Percentiles rank a stretch among this genome's conserved stretches.
Conservation (phyloP, 2,888 invertebrate genomes). For the Acheta domesticus region DNA sequence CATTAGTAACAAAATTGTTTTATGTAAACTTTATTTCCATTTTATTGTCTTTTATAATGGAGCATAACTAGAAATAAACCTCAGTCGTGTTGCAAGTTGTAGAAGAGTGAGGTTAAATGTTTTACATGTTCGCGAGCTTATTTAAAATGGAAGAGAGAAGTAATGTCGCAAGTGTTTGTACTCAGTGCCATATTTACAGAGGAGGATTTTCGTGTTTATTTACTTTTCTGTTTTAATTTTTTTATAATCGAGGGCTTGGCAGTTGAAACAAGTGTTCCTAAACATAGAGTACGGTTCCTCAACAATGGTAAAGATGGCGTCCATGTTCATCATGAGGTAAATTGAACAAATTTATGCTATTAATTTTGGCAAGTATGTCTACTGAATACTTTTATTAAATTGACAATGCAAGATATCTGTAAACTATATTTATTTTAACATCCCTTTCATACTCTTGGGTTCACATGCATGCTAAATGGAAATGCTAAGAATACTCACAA, state of each 20-base stretch:
- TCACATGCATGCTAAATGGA: no score
- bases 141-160: conserved; percentile 37
- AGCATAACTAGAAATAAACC: conserved; percentile 25
- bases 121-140: conserved; percentile 40
- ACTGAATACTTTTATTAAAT: neutral
- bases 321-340: conserved; percentile 22
- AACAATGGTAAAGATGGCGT: conserved; percentile 36
- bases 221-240: conserved; percentile 32
- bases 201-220: conserved; percentile 28
- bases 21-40: conserved; percentile 25
- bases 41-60: conserved; percentile 19
- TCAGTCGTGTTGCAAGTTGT: conserved; percentile 6
- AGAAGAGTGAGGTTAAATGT: conserved; percentile 21
- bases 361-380: neutral
- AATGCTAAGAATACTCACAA: no score
- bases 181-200: conserved; percentile 40
- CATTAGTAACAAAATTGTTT: conserved; percentile 25
- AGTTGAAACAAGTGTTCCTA: conserved; percentile 42
- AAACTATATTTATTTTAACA: no score
- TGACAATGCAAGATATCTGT: no score
- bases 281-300: conserved; percentile 41
- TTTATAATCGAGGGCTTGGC: conserved; percentile 38
- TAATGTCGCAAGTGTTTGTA: conserved; percentile 37
- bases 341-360: neutral
- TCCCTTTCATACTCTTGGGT: no score